phyloP scores from a whole-genome alignment of 2,113 vertebrate genomes.

The Catharus minimus region DNA sequence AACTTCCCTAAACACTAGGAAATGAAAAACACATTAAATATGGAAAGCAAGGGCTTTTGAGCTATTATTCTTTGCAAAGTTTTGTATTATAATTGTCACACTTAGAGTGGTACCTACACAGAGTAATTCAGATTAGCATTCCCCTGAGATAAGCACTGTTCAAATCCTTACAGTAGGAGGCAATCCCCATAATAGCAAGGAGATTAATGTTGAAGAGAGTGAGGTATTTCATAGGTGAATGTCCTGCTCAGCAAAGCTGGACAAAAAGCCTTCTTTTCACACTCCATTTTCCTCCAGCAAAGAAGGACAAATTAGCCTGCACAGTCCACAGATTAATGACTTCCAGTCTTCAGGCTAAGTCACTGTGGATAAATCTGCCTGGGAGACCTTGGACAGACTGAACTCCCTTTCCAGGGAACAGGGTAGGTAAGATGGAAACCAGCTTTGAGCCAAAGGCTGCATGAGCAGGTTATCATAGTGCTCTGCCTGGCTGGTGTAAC shows the following conservation, averaged over 20 bases:
- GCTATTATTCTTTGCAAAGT: not conserved
- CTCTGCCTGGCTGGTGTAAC: not conserved
- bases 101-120: not conserved
- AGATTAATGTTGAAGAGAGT: not conserved
- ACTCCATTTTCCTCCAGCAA: not conserved
- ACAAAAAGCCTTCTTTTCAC: constrained; percentile 27
- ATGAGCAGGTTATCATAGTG: fast-evolving
- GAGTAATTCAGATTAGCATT: not conserved
- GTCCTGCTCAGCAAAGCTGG: not conserved
- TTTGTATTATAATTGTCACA: not conserved
- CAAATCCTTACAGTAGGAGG: not conserved
- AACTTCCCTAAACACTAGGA: not conserved
- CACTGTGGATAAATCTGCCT: not conserved
- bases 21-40: not conserved
- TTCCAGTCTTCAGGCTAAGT: not conserved
- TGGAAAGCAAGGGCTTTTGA: not conserved
- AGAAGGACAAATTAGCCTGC: not conserved
- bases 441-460: not conserved
- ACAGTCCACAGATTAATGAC: fast-evolving
- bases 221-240: not conserved
- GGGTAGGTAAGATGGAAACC: not conserved
- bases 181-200: not conserved
- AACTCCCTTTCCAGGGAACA: not conserved
- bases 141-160: not conserved
- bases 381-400: not conserved